Percentiles rank a stretch among this genome's conserved stretches.
These are phyloP conservation scores for Agrotis ipsilon DNA, from an alignment of 2,888 invertebrate genomes.

Conservation along the genomic window DNA sequence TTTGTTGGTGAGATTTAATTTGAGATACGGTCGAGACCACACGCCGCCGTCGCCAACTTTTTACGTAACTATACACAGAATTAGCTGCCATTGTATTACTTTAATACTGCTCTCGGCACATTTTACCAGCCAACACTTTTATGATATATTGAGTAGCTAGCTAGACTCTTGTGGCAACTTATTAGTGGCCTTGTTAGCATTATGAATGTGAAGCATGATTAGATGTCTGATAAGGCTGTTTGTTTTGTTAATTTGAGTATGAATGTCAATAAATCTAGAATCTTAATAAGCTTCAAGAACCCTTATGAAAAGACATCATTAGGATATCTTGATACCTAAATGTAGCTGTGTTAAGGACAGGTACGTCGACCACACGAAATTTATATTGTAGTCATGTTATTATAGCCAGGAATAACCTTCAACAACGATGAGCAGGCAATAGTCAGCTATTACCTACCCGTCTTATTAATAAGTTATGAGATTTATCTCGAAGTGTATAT, in stretches of 20 bases:
- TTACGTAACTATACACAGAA: conserved; percentile 79
- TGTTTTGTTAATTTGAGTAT: background rate
- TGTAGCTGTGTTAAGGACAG: background rate
- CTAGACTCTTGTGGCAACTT: background rate
- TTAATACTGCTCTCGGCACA: conserved; percentile 66
- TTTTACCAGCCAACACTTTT: conserved; percentile 47
- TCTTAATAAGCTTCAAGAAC: background rate
- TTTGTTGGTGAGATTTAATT: conserved; percentile 90
- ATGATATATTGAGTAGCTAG: conserved; percentile 45
- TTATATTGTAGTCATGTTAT: background rate
- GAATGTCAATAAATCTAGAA: background rate
- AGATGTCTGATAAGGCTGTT: background rate
- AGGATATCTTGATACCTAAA: background rate
- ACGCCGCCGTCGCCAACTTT: conserved; percentile 85
- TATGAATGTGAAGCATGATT: background rate
- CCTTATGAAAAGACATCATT: background rate
- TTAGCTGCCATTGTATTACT: conserved; percentile 80
- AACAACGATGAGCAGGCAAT: conserved; percentile 18
- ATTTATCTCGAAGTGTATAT: conserved; percentile 24
- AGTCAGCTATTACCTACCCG: conserved; percentile 5
- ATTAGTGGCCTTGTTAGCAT: conserved; percentile 1
- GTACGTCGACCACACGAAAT: background rate
- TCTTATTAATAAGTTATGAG: conserved; percentile 28
- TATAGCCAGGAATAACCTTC: background rate
- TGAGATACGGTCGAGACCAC: conserved; percentile 88